phyloP scores from a whole-genome alignment of 2,888 invertebrate genomes.

The Cantharis rustica region DNA sequence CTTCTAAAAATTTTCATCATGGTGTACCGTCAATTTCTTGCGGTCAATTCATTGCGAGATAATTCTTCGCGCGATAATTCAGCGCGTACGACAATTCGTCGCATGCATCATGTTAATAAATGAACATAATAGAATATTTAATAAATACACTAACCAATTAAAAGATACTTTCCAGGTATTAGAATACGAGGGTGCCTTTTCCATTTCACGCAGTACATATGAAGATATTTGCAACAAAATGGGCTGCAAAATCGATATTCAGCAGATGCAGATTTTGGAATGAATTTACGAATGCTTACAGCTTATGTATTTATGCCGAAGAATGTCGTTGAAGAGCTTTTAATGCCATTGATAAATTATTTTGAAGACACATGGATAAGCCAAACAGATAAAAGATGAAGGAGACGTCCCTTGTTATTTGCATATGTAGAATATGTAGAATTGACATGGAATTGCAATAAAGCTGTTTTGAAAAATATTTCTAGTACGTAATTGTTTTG shows the following conservation, averaged over 20 bases:
- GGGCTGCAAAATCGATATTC: neutral
- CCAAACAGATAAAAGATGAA: neutral
- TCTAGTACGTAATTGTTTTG: too few species aligned
- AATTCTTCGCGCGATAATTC: too few species aligned
- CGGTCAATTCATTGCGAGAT: too few species aligned
- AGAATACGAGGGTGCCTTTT: constrained; percentile 5
- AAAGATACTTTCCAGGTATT: too few species aligned
- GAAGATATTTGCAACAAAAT: neutral
- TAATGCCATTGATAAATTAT: neutral
- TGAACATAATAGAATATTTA: too few species aligned
- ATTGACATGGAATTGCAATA: neutral
- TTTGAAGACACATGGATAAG: neutral
- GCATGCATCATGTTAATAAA: too few species aligned
- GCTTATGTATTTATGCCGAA: neutral
- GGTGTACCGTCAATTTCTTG: too few species aligned
- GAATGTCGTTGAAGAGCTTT: neutral
- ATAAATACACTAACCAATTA: too few species aligned
- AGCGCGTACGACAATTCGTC: too few species aligned
- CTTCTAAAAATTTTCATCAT: too few species aligned
- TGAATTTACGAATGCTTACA: neutral
- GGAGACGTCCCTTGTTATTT: neutral
- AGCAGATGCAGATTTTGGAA: neutral
- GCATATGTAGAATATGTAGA: neutral
- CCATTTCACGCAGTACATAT: neutral
- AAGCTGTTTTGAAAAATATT: neutral